These are phyloP conservation scores for Moxostoma hubbsi DNA, from an alignment of 2,797 vertebrate genomes.

Conservation along the genomic window DNA sequence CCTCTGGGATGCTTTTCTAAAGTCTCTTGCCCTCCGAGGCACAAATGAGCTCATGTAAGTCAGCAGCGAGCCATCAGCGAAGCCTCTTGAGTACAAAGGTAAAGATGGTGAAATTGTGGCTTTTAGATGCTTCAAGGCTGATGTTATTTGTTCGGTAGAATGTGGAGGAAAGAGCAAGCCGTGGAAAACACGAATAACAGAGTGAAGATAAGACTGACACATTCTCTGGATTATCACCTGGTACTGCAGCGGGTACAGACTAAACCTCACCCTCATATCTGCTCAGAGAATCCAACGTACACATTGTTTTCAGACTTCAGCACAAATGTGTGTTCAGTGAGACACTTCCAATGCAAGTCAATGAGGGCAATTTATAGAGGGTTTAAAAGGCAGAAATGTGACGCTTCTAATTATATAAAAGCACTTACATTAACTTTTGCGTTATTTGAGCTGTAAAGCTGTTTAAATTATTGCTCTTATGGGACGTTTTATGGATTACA, in stretches of 20 bases:
- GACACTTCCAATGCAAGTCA: no score
- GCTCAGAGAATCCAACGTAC: slow-evolving; percentile 1
- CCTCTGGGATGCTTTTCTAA: neutral
- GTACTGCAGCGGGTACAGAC: neutral
- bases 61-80: neutral
- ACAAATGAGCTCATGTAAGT: neutral
- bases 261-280: slow-evolving; percentile 7
- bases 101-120: slow-evolving; percentile 2
- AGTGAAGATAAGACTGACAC: neutral
- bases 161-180: neutral
- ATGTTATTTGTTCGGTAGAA: neutral
- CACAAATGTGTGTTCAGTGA: no score
- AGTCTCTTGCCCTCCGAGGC: neutral
- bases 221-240: slow-evolving; percentile 23
- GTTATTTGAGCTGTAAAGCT: no score
- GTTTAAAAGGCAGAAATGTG: no score
- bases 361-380: no score
- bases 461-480: no score
- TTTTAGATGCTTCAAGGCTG: slow-evolving; percentile 32
- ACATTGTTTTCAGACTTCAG: neutral
- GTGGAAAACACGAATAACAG: neutral
- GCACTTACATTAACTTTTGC: no score
- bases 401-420: no score
- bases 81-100: slow-evolving; percentile 18
- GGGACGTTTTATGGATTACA: no score